Percentiles rank a stretch among this genome's conserved stretches.
phyloP scores from a whole-genome alignment of 2,113 vertebrate species.

The Callaeas wilsoni region DNA sequence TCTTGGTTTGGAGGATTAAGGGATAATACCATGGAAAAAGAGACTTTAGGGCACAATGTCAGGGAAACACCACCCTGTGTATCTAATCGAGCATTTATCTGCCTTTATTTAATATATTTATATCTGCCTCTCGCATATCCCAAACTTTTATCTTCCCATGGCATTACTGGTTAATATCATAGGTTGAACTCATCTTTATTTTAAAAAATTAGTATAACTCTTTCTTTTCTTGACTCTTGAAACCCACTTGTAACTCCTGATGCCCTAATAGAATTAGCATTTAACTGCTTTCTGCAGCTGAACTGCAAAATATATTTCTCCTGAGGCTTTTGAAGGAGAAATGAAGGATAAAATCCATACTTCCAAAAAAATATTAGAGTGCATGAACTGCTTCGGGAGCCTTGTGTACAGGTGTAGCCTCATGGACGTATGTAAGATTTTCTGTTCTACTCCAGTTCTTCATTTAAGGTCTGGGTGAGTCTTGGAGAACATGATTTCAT shows the following conservation, averaged over 20 bases:
- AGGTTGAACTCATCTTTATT: not conserved
- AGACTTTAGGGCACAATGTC: not conserved
- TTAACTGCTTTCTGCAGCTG: not conserved
- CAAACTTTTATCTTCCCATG: not conserved
- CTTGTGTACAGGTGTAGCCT: not conserved
- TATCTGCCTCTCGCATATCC: not conserved
- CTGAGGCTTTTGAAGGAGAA: not conserved
- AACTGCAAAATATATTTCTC: not conserved
- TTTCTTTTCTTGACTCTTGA: not conserved
- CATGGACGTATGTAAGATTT: not conserved
- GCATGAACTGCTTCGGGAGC: not conserved
- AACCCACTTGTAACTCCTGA: not conserved
- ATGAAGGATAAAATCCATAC: not conserved
- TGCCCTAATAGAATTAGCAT: not conserved
- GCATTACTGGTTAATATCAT: not conserved
- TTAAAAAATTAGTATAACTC: not conserved
- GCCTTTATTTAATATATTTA: not conserved
- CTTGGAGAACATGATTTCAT: not conserved
- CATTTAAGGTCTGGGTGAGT: not conserved
- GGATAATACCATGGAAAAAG: not conserved
- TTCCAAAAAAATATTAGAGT: not conserved
- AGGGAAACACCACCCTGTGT: not conserved
- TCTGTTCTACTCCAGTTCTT: not conserved
- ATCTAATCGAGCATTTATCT: fast-evolving
- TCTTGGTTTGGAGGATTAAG: not conserved